phyloP scores from a whole-genome alignment of 2,888 invertebrate genomes.

The Neuroscelio doddi region DNA sequence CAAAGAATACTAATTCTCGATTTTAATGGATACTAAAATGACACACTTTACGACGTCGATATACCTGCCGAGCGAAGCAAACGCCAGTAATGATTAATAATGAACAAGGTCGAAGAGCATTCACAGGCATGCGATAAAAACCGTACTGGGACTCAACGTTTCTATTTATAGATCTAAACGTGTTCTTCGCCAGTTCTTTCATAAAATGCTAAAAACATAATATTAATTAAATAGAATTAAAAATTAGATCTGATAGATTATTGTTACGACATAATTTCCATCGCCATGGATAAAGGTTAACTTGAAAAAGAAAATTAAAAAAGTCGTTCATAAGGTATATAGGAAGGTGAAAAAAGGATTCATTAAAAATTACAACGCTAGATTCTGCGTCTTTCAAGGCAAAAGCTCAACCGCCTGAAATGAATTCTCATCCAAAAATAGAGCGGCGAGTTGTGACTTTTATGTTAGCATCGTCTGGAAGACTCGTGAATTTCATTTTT shows the following conservation, averaged over 20 bases:
- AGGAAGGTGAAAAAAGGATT: not conserved
- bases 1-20: no score
- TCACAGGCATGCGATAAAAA: not conserved
- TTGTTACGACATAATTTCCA: no score
- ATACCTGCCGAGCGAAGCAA: not conserved
- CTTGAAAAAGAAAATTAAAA: not conserved
- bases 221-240: no score
- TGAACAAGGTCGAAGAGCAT: not conserved
- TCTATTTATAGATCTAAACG: no score
- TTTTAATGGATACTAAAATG: no score
- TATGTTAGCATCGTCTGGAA: not conserved
- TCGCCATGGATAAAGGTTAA: not conserved
- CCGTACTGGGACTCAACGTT: not conserved
- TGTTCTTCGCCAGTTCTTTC: no score
- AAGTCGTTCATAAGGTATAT: slow-evolving; percentile 1
- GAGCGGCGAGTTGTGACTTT: slow-evolving; percentile 5
- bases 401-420: slow-evolving; percentile 1
- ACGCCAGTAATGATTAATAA: not conserved
- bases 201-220: no score
- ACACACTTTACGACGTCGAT: no score
- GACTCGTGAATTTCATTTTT: not conserved
- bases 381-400: not conserved
- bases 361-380: not conserved
- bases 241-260: no score
- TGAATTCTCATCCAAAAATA: slow-evolving; percentile 4